phyloP scores from a whole-genome alignment of 1,140 invertebrate species.

The Drosophila saltans region DNA sequence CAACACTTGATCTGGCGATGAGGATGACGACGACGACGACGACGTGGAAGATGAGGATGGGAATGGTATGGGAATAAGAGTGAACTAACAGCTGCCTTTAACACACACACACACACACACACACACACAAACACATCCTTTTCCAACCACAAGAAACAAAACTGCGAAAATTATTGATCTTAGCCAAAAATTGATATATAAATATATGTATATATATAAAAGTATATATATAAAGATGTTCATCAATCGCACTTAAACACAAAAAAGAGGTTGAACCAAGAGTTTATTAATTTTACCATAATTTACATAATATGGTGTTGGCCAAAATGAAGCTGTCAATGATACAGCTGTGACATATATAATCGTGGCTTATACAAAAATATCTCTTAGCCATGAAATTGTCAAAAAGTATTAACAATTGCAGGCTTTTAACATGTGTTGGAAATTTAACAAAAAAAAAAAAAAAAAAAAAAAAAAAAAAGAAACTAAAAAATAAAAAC shows the following conservation, averaged over 20 bases:
- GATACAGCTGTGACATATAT: conserved; percentile 28
- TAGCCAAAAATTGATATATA: conserved; percentile 44
- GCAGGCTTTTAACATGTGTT: not conserved
- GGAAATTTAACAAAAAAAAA: not conserved
- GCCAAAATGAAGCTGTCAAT: conserved; percentile 45
- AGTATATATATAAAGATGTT: too few relatives aligned
- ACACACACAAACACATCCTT: conserved; percentile 20
- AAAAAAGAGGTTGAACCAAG: conserved; percentile 28
- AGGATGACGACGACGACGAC: not conserved
- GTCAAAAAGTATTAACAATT: too few relatives aligned
- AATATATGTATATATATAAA: not conserved
- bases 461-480: too few relatives aligned
- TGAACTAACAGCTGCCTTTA: conserved; percentile 52
- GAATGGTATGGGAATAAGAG: not conserved
- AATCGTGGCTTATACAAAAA: too few relatives aligned
- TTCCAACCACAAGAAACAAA: conserved; percentile 51
- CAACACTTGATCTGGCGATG: conserved; percentile 57
- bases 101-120: conserved; percentile 41
- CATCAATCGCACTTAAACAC: not conserved
- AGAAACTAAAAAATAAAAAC: too few relatives aligned
- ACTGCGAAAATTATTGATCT: conserved; percentile 48
- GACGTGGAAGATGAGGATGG: not conserved
- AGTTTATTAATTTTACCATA: conserved; percentile 55
- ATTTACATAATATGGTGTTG: conserved; percentile 48
- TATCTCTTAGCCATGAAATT: not conserved